Base-by-base conservation (phyloP, 2,888 invertebrate species). In the Scaptomyza reducta region DNA sequence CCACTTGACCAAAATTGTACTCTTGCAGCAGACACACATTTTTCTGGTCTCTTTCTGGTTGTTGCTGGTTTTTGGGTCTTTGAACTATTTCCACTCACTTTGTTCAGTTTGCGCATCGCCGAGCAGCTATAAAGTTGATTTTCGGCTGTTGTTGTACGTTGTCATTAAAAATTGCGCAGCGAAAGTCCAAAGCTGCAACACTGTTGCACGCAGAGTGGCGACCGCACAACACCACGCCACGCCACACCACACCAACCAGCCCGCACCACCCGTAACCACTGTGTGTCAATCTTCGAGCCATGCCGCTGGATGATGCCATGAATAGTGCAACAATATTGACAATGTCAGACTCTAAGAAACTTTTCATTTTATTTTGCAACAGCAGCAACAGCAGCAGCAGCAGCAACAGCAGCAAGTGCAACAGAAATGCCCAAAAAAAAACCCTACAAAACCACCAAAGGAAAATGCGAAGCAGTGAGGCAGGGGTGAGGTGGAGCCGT, bases 141-240 rank as follows among this genome's bases (percentile, higher is more conserved):
- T 78, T 57, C 18, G 51, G 44, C 66, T 5, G 0, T 9, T 10
- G 31, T n/a, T n/a, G 53, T 53, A 69, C 74, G 75, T 70, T 76
- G 75, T 76, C 76, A 79, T 76, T 76, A 76, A 79, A 79, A 66
- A 63, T 55, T 70, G 75, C 75, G 41, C 65, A 55, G 54, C 61
- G 33, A 57, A 59, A 65, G 45, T 57, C 47, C 57, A 60, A 62
- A 33, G 29, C 14, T 38, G 75, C 75, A 70, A 75, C 67, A 65
- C 58, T 78, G 70, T 76, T 78, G 71, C 75, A 70, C 49, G 41
- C 58, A 53, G n/a, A 25, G 25, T 50, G 25, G 14, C 31, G 31
- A 47, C 18, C 47, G 9, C 14, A 18, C 31, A 47, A 18, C 47
- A 35, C 16, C 14, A 35, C 1, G 10, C 1, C 35, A 35, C n/a